Evolutionary conservation across 2,113 vertebrate species (phyloP), one percentile per base, ranked within the genome.

Genomic region (Bombycilla garrulus): DNA sequence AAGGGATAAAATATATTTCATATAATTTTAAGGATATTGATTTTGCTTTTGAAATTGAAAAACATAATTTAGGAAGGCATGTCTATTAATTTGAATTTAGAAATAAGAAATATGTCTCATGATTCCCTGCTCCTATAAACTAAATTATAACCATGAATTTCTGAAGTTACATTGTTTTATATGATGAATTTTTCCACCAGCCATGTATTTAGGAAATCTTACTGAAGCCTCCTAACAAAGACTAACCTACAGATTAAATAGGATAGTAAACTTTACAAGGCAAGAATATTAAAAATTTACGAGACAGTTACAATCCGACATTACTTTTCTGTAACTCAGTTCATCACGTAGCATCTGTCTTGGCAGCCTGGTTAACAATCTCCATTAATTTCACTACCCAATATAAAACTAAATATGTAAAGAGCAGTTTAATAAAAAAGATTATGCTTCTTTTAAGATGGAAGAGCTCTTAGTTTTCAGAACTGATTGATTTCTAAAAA

Each of bases 231-330:
- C 77, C 79, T 56, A 77, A 64, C 51, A 83, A 73, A 93, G 69
- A 36, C 19, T 69, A 79, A 90, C 74, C 40, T 95, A 91, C 47
- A 17, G 62, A 93, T 95, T 84, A 47, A 85, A 74, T 62, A 93
- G 48, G 51, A 87, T 82, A 95, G 85, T 70, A 91, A 89, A 57
- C 69, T 88, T 85, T 54, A 61, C 72, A 88, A 65, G 54, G 77
- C 44, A 93, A 90, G 73, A 56, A 33, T 42, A 80, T 89, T 81
- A 78, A 84, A 90, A 96, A 92, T 88, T 96, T 94, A 90, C 64
- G 81, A 65, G 31, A 86, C 53, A 93, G 74, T 67, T 89, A 64
- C 86, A 80, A 88, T 92, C 61, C 79, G 45, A 64, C 80, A 82
- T 84, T 76, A 77, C 82, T 92, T 95, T 87, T 84, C 85, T 94